phyloP scores from a whole-genome alignment of 2,888 invertebrate species.

The Cotesia congregata region DNA sequence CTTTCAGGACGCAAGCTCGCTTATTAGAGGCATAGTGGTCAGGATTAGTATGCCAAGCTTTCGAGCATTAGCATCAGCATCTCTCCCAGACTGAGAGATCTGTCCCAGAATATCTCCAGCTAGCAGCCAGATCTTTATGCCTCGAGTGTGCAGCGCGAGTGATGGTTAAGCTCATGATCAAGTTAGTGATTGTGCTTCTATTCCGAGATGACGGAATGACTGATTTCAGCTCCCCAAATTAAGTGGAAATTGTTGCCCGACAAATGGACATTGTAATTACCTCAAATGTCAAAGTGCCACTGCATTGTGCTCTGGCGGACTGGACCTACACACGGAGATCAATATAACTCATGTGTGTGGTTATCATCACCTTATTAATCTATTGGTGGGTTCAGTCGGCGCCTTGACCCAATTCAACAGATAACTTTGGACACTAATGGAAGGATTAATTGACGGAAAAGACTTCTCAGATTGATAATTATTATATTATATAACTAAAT shows the following conservation, averaged over 20 bases:
- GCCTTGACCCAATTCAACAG: not conserved
- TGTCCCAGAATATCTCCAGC: slow-evolving; percentile 7
- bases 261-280: not conserved
- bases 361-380: not conserved
- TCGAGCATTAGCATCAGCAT: not conserved
- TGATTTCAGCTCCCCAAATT: not conserved
- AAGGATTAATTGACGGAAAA: too few relatives aligned
- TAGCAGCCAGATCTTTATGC: slow-evolving; percentile 5
- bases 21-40: not conserved
- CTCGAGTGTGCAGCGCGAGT: not conserved
- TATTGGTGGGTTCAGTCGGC: not conserved
- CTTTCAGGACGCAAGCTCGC: not conserved
- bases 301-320: not conserved
- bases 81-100: not conserved
- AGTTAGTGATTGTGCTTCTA: not conserved
- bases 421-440: too few relatives aligned
- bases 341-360: too few relatives aligned
- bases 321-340: too few relatives aligned
- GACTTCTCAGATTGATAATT: too few relatives aligned
- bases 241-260: not conserved
- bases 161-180: slow-evolving; percentile 7
- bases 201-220: slow-evolving; percentile 1
- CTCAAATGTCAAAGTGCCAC: not conserved
- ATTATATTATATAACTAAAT: too few relatives aligned
- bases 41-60: slow-evolving; percentile 6